Base-by-base conservation (phyloP, 2,888 invertebrate genomes). In the Hydropsyche betteni region DNA sequence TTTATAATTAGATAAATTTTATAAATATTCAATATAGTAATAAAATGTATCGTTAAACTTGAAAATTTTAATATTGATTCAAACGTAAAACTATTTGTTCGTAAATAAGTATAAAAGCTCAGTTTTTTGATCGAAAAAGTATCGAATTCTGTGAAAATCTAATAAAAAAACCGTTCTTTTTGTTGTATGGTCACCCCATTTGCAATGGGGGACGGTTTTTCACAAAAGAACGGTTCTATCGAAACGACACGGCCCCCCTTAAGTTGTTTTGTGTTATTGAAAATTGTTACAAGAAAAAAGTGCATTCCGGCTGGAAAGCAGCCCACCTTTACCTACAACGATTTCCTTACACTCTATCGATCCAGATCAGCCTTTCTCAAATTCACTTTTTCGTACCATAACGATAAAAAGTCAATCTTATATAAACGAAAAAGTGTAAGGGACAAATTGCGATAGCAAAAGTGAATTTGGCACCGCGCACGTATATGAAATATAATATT, bases 211-310 rank as follows among this genome's bases (percentile, higher is more conserved):
- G 24, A 24, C 64, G 36, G 64, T 34, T 8, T 64, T n/a, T 64
- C n/a, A 64, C 64, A 64, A 64, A 64, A 34, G 33, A 64, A 24
- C 64, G 10, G 64, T 34, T 61, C 16, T 2, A 24, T 24, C 24
- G 24, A 24, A 24, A 24, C 24, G 24, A 24, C 69, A 74, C 73
- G 44, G 24, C 38, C 73, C 77, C 72, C 53, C 68, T n/a, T 36
- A 14, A 69, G 68, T 69, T 51, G 69, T 61, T 69, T 68, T 73
- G 51, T 70, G 70, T 70, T 77, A 70, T 77, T 74, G 74, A 52
- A 75, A 74, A 77, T 75, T 75, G 75, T 75, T 70, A 75, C 77
- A 75, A 38, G 77, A 74, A 64, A 70, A 75, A 75, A 75, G 61
- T 75, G 70, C 75, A 61, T 75, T 75, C 70, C 58, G 69, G 77